Evolutionary conservation across 2,113 vertebrate species (phyloP).

Genomic region (Sapajus apella): DNA sequence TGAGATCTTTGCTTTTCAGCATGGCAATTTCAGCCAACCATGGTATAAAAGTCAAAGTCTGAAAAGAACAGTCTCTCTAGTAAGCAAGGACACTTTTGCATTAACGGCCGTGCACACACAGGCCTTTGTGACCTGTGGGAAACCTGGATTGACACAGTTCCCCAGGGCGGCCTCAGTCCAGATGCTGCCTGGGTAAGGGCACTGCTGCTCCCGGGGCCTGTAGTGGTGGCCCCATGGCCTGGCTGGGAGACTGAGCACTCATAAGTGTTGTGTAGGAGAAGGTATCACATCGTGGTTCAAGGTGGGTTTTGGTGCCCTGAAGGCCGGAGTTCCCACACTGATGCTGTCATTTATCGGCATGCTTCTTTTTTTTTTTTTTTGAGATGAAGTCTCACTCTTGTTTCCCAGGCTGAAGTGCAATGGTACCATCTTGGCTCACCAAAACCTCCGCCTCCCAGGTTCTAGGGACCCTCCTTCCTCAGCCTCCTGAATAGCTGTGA

Average conservation of each 20-base stretch:
- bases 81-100: too few species aligned
- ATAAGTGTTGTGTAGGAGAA: accelerated
- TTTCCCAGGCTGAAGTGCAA: too few species aligned
- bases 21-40: neutral
- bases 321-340: neutral
- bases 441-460: too few species aligned
- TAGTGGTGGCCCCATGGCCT: neutral
- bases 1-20: too few species aligned
- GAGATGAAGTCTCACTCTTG: too few species aligned
- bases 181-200: neutral
- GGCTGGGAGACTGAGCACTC: too few species aligned
- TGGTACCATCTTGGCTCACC: too few species aligned
- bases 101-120: accelerated
- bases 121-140: accelerated
- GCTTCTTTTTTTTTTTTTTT: too few species aligned
- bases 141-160: neutral
- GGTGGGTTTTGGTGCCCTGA: too few species aligned
- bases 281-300: accelerated
- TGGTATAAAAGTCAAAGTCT: neutral
- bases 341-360: neutral
- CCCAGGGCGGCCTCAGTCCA: accelerated
- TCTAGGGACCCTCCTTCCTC: too few species aligned
- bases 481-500: too few species aligned
- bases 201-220: accelerated
- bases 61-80: neutral